phyloP scores from a whole-genome alignment of 1,140 invertebrate genomes.

The Drosophila repletoides region DNA sequence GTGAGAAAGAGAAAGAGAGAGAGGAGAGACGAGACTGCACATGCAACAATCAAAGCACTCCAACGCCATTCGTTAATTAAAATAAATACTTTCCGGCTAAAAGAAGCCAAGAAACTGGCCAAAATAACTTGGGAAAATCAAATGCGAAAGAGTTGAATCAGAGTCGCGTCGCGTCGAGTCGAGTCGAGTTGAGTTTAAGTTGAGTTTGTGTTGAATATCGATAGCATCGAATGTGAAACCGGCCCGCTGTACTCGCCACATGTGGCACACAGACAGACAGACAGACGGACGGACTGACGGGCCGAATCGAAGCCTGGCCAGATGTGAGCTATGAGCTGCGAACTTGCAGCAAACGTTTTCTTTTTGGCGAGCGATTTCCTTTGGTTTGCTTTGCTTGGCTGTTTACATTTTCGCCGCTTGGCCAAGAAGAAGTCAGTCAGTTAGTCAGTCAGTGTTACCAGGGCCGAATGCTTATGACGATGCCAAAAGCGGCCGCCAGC shows the following conservation, averaged over 20 bases:
- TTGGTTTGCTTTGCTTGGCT: conserved; percentile 15
- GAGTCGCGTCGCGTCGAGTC: too few relatives aligned
- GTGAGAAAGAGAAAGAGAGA: not conserved
- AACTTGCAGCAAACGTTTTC: conserved; percentile 41
- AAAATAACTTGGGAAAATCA: conserved; percentile 33
- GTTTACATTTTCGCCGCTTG: conserved; percentile 54
- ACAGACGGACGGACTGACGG: not conserved
- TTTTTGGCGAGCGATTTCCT: conserved; percentile 61
- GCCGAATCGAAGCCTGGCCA: not conserved
- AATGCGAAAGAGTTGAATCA: too few relatives aligned
- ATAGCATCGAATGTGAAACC: conserved; percentile 27
- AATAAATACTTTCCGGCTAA: conserved; percentile 76
- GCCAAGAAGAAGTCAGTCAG: conserved; percentile 65
- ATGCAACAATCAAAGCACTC: conserved; percentile 40
- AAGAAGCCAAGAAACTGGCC: conserved; percentile 31
- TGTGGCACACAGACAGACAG: conserved; percentile 14
- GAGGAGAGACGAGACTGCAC: not conserved
- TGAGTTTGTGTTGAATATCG: too few relatives aligned
- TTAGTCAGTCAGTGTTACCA: conserved; percentile 53
- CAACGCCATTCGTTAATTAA: conserved; percentile 70
- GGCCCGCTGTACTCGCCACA: conserved; percentile 29
- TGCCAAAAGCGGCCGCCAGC: conserved; percentile 61
- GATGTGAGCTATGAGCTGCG: not conserved
- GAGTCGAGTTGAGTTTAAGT: too few relatives aligned
- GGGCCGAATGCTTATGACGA: conserved; percentile 50